Conservation (phyloP, 2,113 vertebrate species). For the Pachyramphus minor region DNA sequence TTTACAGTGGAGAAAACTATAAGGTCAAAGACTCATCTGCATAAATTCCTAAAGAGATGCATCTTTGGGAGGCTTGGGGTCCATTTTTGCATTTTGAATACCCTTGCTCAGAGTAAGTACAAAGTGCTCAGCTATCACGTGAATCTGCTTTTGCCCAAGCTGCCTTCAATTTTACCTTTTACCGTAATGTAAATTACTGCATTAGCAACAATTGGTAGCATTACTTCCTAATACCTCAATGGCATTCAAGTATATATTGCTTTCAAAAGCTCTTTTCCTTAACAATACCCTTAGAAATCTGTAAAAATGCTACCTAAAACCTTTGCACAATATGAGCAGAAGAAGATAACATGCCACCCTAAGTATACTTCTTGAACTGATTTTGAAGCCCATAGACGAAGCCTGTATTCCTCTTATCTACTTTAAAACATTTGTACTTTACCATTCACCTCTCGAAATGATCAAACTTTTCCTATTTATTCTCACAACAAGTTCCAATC, state of each 20-base stretch:
- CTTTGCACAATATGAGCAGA: fast-evolving
- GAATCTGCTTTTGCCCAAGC: not conserved
- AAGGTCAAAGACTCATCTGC: not conserved
- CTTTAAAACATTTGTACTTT: not conserved
- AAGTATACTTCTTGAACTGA: not conserved
- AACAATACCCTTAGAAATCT: not conserved
- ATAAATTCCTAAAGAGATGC: not conserved
- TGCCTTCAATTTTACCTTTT: not conserved
- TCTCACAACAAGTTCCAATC: not conserved
- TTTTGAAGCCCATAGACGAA: not conserved
- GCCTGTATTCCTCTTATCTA: not conserved
- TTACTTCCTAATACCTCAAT: not conserved
- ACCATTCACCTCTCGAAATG: not conserved
- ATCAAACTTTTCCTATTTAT: not conserved
- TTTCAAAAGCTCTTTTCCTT: not conserved
- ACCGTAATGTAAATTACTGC: not conserved
- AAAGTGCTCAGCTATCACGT: not conserved
- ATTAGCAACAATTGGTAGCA: not conserved
- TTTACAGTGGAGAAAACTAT: not conserved
- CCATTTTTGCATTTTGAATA: not conserved
- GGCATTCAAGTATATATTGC: not conserved
- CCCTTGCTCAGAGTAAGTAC: not conserved
- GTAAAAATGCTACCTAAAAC: not conserved
- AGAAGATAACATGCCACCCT: not conserved
- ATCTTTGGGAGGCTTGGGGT: not conserved